Percentiles rank a stretch among this genome's conserved stretches.
These are phyloP conservation scores for Nycticebus coucang DNA, from an alignment of 2,113 vertebrate genomes.

Conservation along the genomic window DNA sequence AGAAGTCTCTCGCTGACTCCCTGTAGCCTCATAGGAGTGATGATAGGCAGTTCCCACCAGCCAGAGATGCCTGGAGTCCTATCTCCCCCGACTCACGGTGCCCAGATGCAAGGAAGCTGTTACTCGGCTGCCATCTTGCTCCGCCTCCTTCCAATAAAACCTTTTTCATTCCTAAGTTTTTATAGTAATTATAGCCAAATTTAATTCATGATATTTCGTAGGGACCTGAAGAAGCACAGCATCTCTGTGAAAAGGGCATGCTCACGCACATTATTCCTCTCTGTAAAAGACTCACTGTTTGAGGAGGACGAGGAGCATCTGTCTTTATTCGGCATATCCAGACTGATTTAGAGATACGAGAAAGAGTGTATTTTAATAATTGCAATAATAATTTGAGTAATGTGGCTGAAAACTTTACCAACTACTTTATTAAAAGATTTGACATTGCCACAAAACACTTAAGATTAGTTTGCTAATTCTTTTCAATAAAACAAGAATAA, in stretches of 20 bases:
- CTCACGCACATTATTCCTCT: neutral
- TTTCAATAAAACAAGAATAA: conserved; percentile 22
- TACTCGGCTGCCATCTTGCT: too few species aligned
- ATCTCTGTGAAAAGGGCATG: neutral
- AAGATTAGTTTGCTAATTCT: neutral
- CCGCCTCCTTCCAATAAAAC: too few species aligned
- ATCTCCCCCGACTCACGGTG: too few species aligned
- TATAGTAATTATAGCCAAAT: neutral
- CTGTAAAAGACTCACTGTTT: neutral
- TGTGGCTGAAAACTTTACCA: neutral
- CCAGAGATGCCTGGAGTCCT: too few species aligned
- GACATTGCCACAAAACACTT: neutral
- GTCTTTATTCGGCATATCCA: neutral
- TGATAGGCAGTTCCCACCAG: too few species aligned
- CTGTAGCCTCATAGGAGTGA: too few species aligned
- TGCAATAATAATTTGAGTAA: neutral
- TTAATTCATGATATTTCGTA: neutral
- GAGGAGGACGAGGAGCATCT: neutral
- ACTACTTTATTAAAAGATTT: neutral
- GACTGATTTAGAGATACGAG: neutral
- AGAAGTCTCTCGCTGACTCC: too few species aligned
- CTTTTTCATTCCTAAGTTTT: neutral
- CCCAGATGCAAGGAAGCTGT: too few species aligned
- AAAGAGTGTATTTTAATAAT: neutral
- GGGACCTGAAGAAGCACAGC: neutral